These are phyloP conservation scores for Uromys caudimaculatus DNA, from an alignment of 2,797 vertebrate species.

Conservation along the genomic window DNA sequence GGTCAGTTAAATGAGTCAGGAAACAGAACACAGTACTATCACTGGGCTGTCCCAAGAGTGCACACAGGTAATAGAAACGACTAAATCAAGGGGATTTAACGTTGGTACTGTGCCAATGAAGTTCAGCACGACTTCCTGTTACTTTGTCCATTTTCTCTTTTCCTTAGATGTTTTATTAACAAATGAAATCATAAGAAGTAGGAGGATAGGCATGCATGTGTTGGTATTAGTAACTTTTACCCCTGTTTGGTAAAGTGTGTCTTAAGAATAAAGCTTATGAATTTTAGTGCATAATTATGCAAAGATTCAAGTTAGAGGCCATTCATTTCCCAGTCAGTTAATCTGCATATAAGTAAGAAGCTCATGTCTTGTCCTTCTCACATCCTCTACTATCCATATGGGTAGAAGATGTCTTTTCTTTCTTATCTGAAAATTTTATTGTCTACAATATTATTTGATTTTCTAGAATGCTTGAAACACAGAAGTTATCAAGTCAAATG, in stretches of 20 bases:
- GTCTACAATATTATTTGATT: slow-evolving; percentile 12
- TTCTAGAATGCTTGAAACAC: slow-evolving; percentile 23
- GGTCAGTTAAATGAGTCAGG: neutral
- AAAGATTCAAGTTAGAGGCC: neutral
- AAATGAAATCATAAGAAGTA: neutral
- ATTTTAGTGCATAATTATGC: neutral
- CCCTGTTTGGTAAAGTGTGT: neutral
- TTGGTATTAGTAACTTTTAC: neutral
- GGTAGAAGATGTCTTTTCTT: neutral
- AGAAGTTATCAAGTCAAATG: neutral
- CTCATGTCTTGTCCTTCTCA: neutral
- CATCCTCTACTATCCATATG: neutral
- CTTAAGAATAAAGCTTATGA: neutral
- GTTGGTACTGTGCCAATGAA: neutral
- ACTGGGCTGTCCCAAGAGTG: neutral
- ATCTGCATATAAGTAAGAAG: neutral
- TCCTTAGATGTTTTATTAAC: neutral
- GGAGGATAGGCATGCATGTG: neutral
- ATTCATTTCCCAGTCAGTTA: neutral
- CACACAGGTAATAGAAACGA: accelerated
- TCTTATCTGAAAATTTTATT: neutral
- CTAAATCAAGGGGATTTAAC: neutral
- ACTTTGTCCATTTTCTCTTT: neutral
- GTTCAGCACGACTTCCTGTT: neutral
- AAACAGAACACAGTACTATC: neutral